Percentiles rank a stretch among this genome's conserved stretches.
These are phyloP conservation scores for Andricus grossulariae DNA, from an alignment of 1,140 invertebrate species.

Conservation along the genomic window DNA sequence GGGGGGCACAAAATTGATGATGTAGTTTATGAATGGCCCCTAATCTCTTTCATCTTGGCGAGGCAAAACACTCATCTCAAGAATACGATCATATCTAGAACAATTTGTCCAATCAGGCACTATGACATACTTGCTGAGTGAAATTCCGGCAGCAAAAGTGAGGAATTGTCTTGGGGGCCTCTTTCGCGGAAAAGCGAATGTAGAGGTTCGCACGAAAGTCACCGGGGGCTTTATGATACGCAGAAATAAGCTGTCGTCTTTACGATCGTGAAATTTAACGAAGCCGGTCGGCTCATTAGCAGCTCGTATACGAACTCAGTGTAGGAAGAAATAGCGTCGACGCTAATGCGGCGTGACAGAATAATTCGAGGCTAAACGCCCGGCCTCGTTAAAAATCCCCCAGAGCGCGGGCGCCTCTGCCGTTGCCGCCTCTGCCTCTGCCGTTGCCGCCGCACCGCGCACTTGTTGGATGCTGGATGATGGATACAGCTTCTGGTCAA, in stretches of 20 bases:
- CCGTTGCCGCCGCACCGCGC: neutral
- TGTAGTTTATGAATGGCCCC: no score
- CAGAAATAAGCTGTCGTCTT: conserved; percentile 49
- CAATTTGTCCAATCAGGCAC: conserved; percentile 25
- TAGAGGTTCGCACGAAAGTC: neutral
- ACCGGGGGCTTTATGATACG: conserved; percentile 10
- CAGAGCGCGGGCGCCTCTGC: conserved; percentile 39
- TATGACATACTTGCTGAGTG: conserved; percentile 6
- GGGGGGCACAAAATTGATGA: no score
- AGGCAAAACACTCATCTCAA: no score
- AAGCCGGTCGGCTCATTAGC: conserved; percentile 51
- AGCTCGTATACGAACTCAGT: conserved; percentile 52
- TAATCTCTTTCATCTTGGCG: no score
- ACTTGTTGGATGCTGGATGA: conserved; percentile 36
- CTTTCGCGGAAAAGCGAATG: conserved; percentile 20
- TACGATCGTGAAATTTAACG: conserved; percentile 51
- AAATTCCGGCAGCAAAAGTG: neutral
- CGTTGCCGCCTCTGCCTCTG: neutral
- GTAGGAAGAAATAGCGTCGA: conserved; percentile 57
- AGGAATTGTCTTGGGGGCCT: conserved; percentile 23
- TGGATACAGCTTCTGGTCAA: conserved; percentile 16
- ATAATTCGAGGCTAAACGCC: conserved; percentile 68
- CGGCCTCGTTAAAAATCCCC: conserved; percentile 60
- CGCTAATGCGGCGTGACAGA: conserved; percentile 70
- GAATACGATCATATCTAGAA: conserved; percentile 22